These are phyloP conservation scores for Tragelaphus strepsiceros DNA, from an alignment of 2,113 vertebrate genomes.

Conservation along the genomic window DNA sequence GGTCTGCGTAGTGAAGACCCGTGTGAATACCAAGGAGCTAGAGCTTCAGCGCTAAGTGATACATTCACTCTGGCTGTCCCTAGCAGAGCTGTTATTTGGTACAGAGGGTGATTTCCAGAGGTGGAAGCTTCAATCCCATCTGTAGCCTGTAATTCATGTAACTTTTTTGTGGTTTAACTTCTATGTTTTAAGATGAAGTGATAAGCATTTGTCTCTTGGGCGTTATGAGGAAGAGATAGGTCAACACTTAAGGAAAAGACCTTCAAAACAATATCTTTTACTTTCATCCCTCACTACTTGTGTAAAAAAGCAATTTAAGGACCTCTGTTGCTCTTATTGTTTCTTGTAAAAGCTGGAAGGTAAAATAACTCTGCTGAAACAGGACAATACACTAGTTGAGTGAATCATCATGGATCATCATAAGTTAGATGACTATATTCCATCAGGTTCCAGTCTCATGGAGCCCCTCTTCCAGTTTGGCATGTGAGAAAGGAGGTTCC, in stretches of 20 bases:
- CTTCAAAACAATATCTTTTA: not conserved
- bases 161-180: not conserved
- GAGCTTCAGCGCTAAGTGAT: not conserved
- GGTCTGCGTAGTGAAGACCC: not conserved
- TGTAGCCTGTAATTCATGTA: not conserved
- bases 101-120: not conserved
- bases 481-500: not conserved
- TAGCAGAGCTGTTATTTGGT: not conserved
- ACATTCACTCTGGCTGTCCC: rapidly evolving
- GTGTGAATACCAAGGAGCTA: not conserved
- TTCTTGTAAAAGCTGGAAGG: not conserved
- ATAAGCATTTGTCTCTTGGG: not conserved
- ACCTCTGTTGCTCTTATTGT: not conserved
- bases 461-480: not conserved
- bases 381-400: not conserved
- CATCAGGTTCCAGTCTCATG: not conserved
- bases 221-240: not conserved
- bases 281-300: not conserved
- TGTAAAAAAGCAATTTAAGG: not conserved
- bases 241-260: not conserved
- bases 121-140: not conserved
- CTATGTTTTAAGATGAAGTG: not conserved
- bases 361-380: not conserved
- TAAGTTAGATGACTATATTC: too few species aligned
- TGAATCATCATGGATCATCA: not conserved